These are phyloP conservation scores for Leptoclinus maculatus DNA, from an alignment of 2,797 vertebrate species.

Conservation along the genomic window DNA sequence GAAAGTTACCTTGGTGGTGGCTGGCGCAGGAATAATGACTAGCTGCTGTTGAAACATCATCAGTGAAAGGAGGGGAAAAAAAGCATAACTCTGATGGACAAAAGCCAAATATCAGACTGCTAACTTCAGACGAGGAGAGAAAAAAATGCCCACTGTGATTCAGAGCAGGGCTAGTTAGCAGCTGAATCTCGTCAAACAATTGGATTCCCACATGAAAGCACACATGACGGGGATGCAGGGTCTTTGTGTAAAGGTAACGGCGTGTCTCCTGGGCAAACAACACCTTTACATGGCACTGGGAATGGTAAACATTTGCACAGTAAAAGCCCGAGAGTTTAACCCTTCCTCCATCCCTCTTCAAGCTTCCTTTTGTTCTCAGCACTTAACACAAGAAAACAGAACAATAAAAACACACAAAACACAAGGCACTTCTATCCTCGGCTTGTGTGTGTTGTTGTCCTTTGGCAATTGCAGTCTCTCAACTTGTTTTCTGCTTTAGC, in stretches of 20 bases:
- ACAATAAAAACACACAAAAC: conserved; percentile 66
- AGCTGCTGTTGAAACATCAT: conserved; percentile 23
- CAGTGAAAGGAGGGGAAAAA: neutral
- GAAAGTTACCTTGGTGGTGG: conserved; percentile 58
- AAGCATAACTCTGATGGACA: conserved; percentile 45
- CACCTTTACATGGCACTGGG: conserved; percentile 77
- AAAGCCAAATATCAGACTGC: conserved; percentile 62
- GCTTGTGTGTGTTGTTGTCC: conserved; percentile 72
- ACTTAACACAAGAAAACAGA: conserved; percentile 72
- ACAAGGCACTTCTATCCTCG: conserved; percentile 56
- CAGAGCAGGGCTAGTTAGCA: conserved; percentile 48
- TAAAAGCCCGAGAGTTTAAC: conserved; percentile 75
- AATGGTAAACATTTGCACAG: conserved; percentile 84
- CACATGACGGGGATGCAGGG: conserved; percentile 35
- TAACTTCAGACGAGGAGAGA: conserved; percentile 39
- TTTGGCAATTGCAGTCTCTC: conserved; percentile 83
- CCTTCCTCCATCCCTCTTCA: conserved; percentile 62
- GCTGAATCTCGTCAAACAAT: conserved; percentile 47
- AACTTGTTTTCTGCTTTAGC: conserved; percentile 75
- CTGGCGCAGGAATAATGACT: conserved; percentile 46
- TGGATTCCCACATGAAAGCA: conserved; percentile 64
- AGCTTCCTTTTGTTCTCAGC: conserved; percentile 70
- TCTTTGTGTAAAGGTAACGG: conserved; percentile 70
- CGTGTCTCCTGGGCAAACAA: conserved; percentile 78
- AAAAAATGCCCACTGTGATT: conserved; percentile 48